These are phyloP conservation scores for Ptychoptera albimana DNA, from an alignment of 2,888 invertebrate species.

Conservation along the genomic window DNA sequence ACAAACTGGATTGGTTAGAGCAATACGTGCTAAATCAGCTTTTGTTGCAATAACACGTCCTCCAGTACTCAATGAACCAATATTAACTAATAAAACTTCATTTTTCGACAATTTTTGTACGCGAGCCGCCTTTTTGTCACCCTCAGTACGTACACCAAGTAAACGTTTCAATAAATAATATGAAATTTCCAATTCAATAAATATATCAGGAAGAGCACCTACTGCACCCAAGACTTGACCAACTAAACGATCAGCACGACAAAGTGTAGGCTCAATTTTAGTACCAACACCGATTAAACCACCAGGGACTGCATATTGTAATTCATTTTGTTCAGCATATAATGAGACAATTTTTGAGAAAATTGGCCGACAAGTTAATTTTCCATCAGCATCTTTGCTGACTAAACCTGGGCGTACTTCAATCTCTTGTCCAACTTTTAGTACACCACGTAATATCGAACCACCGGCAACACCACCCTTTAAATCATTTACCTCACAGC, in stretches of 20 bases:
- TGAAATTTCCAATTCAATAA: conserved; percentile 94
- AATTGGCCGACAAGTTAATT: conserved; percentile 89
- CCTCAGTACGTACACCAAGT: conserved; percentile 94
- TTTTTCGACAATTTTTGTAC: conserved; percentile 82
- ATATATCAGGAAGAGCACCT: conserved; percentile 91
- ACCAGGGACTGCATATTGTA: conserved; percentile 97
- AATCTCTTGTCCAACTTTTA: conserved; percentile 96
- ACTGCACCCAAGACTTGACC: conserved; percentile 96
- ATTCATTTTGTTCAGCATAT: conserved; percentile 94
- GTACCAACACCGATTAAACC: conserved; percentile 99
- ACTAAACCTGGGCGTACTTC: conserved; percentile 96
- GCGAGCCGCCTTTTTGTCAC: conserved; percentile 97
- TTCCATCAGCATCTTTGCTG: conserved; percentile 90
- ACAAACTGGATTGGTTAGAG: conserved; percentile 93
- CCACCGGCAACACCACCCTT: conserved; percentile 99
- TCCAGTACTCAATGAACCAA: conserved; percentile 96
- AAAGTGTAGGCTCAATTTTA: conserved; percentile 96
- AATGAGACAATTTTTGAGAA: conserved; percentile 93
- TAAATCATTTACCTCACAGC: conserved; percentile 94
- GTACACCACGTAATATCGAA: conserved; percentile 88
- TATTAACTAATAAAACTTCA: conserved; percentile 93
- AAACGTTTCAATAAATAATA: conserved; percentile 92
- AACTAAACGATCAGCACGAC: conserved; percentile 94
- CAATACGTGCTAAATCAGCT: conserved; percentile 94
- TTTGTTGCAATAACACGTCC: conserved; percentile 89